These are phyloP conservation scores for Magallana angulata DNA, from an alignment of 1,140 invertebrate genomes.

Conservation along the genomic window DNA sequence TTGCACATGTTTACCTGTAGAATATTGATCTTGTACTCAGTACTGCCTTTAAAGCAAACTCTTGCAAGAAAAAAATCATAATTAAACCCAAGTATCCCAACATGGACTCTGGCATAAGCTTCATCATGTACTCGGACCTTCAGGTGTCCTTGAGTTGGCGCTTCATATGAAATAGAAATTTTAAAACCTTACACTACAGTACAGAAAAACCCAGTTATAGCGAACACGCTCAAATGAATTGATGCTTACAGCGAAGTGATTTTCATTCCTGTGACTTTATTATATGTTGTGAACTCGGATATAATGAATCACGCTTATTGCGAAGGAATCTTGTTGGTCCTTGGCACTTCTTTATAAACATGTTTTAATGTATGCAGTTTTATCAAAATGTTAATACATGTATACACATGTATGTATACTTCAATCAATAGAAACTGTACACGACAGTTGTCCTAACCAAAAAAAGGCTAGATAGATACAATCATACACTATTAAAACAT, in stretches of 20 bases:
- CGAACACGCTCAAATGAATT: neutral
- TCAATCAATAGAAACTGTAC: too few relatives aligned
- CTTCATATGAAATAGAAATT: neutral
- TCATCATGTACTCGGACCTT: constrained; percentile 62
- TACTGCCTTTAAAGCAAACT: constrained; percentile 65
- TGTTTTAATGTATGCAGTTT: neutral
- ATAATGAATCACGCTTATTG: too few relatives aligned
- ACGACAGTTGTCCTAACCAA: too few relatives aligned
- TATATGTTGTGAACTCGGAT: too few relatives aligned
- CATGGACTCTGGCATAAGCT: constrained; percentile 62
- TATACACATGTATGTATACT: neutral
- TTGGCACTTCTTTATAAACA: too few relatives aligned
- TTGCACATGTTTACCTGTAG: constrained; percentile 56
- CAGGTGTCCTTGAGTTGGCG: constrained; percentile 55
- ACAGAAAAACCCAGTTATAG: neutral
- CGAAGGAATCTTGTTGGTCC: too few relatives aligned
- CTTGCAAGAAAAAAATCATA: constrained; percentile 64
- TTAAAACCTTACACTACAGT: neutral
- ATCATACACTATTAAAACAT: neutral
- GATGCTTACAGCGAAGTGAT: too few relatives aligned
- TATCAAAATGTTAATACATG: neutral
- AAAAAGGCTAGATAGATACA: neutral
- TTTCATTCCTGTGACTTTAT: too few relatives aligned
- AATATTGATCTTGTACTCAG: constrained; percentile 66
- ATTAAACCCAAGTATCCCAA: constrained; percentile 63